Base-by-base conservation (phyloP, 1,140 invertebrate species). In the Physella acuta region DNA sequence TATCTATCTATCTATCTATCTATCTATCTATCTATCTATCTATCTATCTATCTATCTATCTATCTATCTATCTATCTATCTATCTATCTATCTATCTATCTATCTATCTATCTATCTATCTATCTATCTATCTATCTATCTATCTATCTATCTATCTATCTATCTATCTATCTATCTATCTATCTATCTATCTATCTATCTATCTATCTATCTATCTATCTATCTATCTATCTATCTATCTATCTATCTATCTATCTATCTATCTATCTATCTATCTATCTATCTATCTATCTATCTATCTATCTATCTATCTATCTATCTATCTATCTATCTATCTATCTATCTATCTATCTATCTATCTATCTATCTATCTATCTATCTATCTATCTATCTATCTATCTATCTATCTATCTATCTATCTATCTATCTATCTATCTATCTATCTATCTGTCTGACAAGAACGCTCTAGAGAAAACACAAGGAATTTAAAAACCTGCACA, bases 1-100 rank as follows among this genome's bases (percentile, higher is more conserved):
- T 44, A 44, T 44, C 39, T 44, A 44, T 44, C 39, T 44, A 44
- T 44, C 39, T 44, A 44, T 44, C 39, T 44, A 44, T 44, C 39
- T 44, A 44, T 44, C 39, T 44, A 44, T 44, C 39, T 44, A 44
- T 44, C 39, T 44, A 44, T 44, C 39, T 44, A 44, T 44, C 39
- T 44, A 8, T 44, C 39, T 44, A 20, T 44, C 39, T 44, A 20
- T 44, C 39, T 44, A 20, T 44, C 39, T 20, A 20, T 44, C 39
- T 20, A 20, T 44, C 39, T 20, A 20, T 44, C 39, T 20, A 44
- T 44, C 39, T 20, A 20, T 44, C 39, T 44, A 44, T 44, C 39
- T 44, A 44, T 44, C 39, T 44, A 44, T 44, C 39, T 44, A 44
- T 44, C 39, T 44, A 44, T 44, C 39, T 44, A 44, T 44, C 39